A percentile compares a stretch with the other conserved stretches of the same genome.
Evolutionary conservation across 23 tunicate species (phyloP).

Genomic region (Ciona savignyi): DNA sequence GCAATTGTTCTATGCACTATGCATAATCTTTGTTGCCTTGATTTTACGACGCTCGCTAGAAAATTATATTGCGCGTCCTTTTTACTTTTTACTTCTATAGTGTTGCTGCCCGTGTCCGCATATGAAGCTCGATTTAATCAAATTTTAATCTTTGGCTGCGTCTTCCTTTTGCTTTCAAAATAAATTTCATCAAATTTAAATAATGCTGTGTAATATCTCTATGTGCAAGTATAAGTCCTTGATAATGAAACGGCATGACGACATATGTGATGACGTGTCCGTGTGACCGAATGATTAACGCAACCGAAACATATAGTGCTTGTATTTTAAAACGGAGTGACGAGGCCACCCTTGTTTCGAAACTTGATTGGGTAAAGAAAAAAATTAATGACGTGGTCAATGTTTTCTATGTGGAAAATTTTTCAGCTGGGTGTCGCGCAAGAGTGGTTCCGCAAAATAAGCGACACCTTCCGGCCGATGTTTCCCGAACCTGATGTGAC

Average conservation of each 20-base stretch:
- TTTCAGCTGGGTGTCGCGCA: slow-evolving; percentile 4
- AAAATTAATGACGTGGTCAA: too few species aligned
- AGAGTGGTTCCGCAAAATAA: slow-evolving; percentile 15
- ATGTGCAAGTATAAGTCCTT: too few species aligned
- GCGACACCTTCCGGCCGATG: not conserved
- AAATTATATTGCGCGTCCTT: not conserved
- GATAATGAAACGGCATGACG: too few species aligned
- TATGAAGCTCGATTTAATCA: not conserved
- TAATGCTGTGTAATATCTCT: not conserved
- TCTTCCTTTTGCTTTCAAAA: slow-evolving; percentile 1
- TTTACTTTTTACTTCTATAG: not conserved
- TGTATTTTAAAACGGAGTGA: too few species aligned
- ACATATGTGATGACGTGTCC: too few species aligned
- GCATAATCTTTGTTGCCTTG: not conserved
- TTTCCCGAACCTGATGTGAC: not conserved
- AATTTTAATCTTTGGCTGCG: not conserved
- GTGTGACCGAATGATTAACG: too few species aligned
- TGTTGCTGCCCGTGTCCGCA: not conserved
- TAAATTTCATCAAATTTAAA: not conserved
- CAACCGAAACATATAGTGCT: too few species aligned
- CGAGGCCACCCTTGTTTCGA: too few species aligned
- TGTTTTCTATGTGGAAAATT: too few species aligned
- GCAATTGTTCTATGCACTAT: not conserved
- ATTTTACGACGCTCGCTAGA: not conserved
- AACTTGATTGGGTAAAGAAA: too few species aligned